Conservation (phyloP, 2,797 vertebrate species). For the Enteromius unitaeniatus region DNA sequence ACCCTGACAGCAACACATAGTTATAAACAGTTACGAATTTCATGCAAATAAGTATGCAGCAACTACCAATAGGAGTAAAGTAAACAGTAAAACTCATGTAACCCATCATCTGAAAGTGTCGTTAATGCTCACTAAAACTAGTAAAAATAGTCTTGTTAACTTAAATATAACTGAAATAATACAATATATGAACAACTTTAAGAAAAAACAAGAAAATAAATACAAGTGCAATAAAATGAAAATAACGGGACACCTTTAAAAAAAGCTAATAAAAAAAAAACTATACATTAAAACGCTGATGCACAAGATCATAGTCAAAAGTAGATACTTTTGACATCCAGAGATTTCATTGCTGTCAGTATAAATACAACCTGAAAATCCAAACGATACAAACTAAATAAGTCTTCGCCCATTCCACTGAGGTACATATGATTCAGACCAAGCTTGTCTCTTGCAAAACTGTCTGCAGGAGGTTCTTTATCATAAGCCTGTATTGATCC, state of each 20-base stretch:
- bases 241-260: not conserved
- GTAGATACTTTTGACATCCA: not conserved
- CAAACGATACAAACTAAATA: not conserved
- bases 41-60: not conserved
- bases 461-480: conserved; percentile 10
- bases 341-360: not conserved
- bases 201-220: no score
- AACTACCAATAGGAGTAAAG: not conserved
- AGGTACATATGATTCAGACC: no score
- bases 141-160: not conserved
- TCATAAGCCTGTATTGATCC: conserved; percentile 58
- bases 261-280: not conserved
- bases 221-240: not conserved
- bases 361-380: not conserved
- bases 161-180: not conserved
- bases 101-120: not conserved
- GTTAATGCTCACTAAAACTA: not conserved
- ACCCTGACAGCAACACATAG: not conserved
- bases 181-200: not conserved
- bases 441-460: not conserved
- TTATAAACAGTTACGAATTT: no score
- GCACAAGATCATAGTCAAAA: not conserved
- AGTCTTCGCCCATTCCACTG: no score
- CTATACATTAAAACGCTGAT: not conserved
- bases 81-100: not conserved